phyloP scores from a whole-genome alignment of 1,140 invertebrate species.

The Penaeus indicus region DNA sequence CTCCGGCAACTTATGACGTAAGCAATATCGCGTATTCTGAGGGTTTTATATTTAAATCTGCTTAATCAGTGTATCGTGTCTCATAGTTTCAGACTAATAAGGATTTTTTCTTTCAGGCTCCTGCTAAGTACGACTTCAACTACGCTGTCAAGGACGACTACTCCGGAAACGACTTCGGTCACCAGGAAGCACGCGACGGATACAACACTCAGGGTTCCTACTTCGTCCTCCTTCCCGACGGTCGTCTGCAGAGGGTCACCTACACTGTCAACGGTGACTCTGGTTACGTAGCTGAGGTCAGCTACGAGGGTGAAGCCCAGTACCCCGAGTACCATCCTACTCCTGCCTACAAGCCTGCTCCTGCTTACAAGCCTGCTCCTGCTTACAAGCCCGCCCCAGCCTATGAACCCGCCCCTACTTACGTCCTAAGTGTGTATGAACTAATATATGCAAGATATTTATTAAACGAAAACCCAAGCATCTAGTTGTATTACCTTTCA shows the following conservation, averaged over 20 bases:
- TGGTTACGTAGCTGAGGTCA: neutral
- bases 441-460: too few species aligned
- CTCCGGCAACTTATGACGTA: too few species aligned
- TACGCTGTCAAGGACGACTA: slow-evolving; percentile 11
- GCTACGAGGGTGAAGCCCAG: slow-evolving; percentile 3
- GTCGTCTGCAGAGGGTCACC: slow-evolving; percentile 1
- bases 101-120: neutral
- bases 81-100: neutral
- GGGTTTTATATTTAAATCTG: too few species aligned
- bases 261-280: neutral
- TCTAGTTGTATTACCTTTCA: too few species aligned
- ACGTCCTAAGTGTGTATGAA: too few species aligned
- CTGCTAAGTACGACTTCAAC: slow-evolving; percentile 23
- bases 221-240: neutral
- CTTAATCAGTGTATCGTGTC: neutral
- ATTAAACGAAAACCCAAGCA: too few species aligned
- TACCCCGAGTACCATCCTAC: neutral
- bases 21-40: too few species aligned
- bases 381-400: too few species aligned
- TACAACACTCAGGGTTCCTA: neutral
- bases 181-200: too few species aligned
- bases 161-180: neutral
- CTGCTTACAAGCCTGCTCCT: too few species aligned
- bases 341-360: neutral
- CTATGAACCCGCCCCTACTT: too few species aligned